Evolutionary conservation across 2,888 invertebrate species (phyloP), one percentile per base, ranked within the genome.

Genomic region (Lasioglossum figueresi): DNA sequence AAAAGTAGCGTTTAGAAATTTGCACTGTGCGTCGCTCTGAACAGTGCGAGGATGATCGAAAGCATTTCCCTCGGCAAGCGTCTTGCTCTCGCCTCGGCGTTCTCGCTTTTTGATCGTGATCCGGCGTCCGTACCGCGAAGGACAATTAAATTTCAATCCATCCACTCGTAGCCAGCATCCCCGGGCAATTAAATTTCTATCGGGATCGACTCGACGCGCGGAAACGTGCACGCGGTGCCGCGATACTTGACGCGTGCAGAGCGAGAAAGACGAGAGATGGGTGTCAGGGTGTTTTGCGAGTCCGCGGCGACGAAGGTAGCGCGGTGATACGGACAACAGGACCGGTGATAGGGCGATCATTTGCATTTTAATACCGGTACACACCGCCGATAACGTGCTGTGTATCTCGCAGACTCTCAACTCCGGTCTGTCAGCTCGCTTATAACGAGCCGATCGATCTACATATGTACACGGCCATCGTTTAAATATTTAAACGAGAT

Each of bases 401-500:
- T 52, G 70, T 66, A 82, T 81, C 76, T 76, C 73, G 72, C 75
- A 75, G 77, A 79, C 82, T 83, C 87, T 80, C 48, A 52, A 79
- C 70, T 81, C 72, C 72, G 59, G 82, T 66, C 76, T 81, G 86
- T 86, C 86, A 84, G 63, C 72, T 59, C 76, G 82, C 78, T 88
- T 86, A 83, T 88, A 87, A 90, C 88, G 85, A 89, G 82, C 74
- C 82, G 88, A 89, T 89, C 77, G 86, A 75, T 79, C 73, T 45
- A 66, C 79, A 31, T 78, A 82, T 82, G 48, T 52, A 52, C 48
- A 80, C 63, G 85, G 75, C 79, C 82, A 59, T 71, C 63, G 88
- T 86, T 89, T 23, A 83, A 89, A 89, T 88, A 88, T 85, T 89
- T 87, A 86, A 89, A 88, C 83, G 84, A 82, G 86, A 84, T 83